phyloP scores from a whole-genome alignment of 1,140 invertebrate species.

The Calosoma granatense region DNA sequence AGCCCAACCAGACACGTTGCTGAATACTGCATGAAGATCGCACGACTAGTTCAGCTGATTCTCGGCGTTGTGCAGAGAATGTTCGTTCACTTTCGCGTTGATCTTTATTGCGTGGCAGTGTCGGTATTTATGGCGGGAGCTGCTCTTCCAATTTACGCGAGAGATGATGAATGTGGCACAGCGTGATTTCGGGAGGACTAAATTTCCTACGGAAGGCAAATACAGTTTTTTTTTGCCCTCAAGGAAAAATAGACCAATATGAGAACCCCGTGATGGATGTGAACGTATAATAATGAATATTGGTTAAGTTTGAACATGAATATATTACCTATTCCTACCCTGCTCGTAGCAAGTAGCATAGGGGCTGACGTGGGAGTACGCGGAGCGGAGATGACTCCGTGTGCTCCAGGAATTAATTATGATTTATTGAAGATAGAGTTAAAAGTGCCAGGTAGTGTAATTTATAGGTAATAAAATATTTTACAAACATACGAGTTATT shows the following conservation, averaged over 20 bases:
- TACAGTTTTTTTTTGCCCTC: not conserved
- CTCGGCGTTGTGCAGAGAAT: too few relatives aligned
- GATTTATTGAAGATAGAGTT: too few relatives aligned
- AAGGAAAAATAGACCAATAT: not conserved
- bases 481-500: too few relatives aligned
- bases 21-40: not conserved
- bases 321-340: not conserved
- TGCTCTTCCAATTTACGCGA: not conserved
- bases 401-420: too few relatives aligned
- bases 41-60: not conserved
- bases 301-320: not conserved
- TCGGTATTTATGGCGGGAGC: not conserved
- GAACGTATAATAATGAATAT: conserved; percentile 1
- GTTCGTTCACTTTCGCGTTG: not conserved
- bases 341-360: too few relatives aligned
- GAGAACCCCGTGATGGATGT: not conserved
- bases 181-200: not conserved
- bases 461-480: too few relatives aligned
- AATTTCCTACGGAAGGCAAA: not conserved
- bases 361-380: too few relatives aligned
- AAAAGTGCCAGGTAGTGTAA: too few relatives aligned
- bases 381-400: too few relatives aligned
- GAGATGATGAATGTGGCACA: not conserved
- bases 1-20: too few relatives aligned
- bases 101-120: not conserved